phyloP scores from a whole-genome alignment of 1,140 invertebrate species.

The Trichomalopsis sarcophagae region DNA sequence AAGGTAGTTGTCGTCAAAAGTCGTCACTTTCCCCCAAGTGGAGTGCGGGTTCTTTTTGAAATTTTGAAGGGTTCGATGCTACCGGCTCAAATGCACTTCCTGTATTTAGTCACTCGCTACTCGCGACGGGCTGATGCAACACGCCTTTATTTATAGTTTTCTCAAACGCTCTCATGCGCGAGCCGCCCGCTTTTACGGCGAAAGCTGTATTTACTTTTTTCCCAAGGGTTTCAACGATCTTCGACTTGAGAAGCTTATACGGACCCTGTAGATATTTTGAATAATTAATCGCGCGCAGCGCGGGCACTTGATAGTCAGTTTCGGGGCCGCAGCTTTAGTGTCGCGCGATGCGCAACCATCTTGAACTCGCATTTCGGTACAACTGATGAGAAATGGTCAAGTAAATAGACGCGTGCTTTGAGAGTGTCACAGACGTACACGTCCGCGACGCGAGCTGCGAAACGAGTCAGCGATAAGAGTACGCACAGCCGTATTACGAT shows the following conservation, averaged over 20 bases:
- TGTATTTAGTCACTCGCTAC: not conserved
- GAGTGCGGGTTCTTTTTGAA: not conserved
- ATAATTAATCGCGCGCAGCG: not conserved
- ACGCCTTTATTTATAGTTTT: conserved; percentile 3
- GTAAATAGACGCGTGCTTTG: not conserved
- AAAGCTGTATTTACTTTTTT: not conserved
- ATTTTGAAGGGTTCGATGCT: not conserved
- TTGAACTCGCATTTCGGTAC: not conserved
- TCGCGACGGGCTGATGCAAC: not conserved
- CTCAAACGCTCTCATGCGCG: not conserved
- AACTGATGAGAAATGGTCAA: not conserved
- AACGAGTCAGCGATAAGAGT: no score
- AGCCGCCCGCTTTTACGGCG: not conserved
- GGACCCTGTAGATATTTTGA: not conserved
- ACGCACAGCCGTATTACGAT: no score
- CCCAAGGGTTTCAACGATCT: not conserved
- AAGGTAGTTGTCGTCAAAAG: not conserved
- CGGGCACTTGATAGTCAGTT: not conserved
- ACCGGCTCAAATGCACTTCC: not conserved
- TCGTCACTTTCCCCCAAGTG: not conserved
- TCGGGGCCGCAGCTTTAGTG: not conserved
- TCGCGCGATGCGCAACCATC: not conserved
- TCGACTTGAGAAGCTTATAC: not conserved
- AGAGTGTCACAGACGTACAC: no score
- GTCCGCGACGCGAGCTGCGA: no score